These are phyloP conservation scores for Andrena bicolor DNA, from an alignment of 2,888 invertebrate species.

Conservation along the genomic window DNA sequence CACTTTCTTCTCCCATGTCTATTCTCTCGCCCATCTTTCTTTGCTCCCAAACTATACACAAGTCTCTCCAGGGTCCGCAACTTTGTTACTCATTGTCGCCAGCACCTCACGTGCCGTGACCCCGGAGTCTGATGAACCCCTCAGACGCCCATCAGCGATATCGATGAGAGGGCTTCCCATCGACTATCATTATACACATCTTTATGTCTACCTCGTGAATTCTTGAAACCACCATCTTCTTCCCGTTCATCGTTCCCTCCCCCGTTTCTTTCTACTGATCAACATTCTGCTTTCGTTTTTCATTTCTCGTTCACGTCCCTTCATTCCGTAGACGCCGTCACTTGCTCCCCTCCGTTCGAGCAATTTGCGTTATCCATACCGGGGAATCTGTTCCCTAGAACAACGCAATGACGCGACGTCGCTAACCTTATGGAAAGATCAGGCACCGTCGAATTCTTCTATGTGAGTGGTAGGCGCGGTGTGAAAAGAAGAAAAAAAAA, in stretches of 20 bases:
- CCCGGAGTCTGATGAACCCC: no score
- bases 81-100: no score
- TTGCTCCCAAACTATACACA: neutral
- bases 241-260: neutral
- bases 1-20: constrained; percentile 8
- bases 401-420: constrained; percentile 17
- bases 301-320: constrained; percentile 28
- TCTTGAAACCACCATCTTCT: neutral
- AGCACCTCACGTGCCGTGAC: no score
- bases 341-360: constrained; percentile 3
- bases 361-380: constrained; percentile 50
- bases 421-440: constrained; percentile 51
- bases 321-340: neutral
- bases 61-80: no score
- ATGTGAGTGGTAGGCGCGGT: constrained; percentile 2
- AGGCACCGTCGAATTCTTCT: constrained; percentile 30
- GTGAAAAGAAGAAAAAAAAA: neutral
- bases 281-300: constrained; percentile 23
- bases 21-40: neutral
- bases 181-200: no score
- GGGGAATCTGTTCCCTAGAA: constrained; percentile 35
- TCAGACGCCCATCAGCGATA: no score
- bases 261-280: constrained; percentile 4
- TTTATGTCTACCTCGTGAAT: no score
- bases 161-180: no score